A percentile compares a stretch with the other conserved stretches of the same genome.
These are phyloP conservation scores for Ceraclea dissimilis DNA, from an alignment of 2,888 invertebrate species.

Conservation along the genomic window DNA sequence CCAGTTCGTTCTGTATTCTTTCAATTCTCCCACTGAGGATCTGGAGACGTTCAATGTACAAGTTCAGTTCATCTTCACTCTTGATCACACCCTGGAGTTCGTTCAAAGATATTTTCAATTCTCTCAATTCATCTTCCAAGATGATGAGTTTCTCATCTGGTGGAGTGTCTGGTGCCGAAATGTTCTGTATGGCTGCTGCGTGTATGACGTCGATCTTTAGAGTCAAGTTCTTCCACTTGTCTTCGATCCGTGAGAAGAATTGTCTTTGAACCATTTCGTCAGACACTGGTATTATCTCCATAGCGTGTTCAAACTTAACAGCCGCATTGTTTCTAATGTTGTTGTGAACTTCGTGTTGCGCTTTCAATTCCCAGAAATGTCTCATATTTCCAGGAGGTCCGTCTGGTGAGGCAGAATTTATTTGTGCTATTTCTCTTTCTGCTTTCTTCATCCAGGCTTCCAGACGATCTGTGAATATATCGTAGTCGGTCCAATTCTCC, in stretches of 20 bases:
- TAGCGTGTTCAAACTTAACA: constrained; percentile 65
- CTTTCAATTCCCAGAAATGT: constrained; percentile 84
- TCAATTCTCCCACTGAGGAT: constrained; percentile 68
- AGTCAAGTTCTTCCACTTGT: constrained; percentile 64
- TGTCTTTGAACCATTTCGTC: constrained; percentile 78
- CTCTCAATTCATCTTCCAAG: constrained; percentile 69
- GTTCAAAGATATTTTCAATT: constrained; percentile 61
- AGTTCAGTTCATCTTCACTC: constrained; percentile 72
- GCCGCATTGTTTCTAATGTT: constrained; percentile 67
- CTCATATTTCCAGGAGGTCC: constrained; percentile 64
- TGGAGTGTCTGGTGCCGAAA: constrained; percentile 66
- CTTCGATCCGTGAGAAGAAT: constrained; percentile 69
- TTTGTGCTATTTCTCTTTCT: constrained; percentile 59
- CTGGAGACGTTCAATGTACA: constrained; percentile 75
- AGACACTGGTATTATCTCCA: constrained; percentile 72
- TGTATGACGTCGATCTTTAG: constrained; percentile 59
- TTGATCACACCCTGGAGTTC: constrained; percentile 71
- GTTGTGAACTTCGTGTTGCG: constrained; percentile 78
- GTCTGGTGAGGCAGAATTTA: constrained; percentile 52
- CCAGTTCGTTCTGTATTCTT: constrained; percentile 72
- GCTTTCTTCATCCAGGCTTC: constrained; percentile 71
- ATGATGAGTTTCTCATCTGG: constrained; percentile 66
- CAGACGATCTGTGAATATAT: constrained; percentile 62
- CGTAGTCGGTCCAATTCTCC: constrained; percentile 71
- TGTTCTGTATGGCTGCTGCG: constrained; percentile 57